Percentiles rank a stretch among this genome's conserved stretches.
phyloP scores from a whole-genome alignment of 1,140 invertebrate genomes.

The Drosophila lacteicornis region DNA sequence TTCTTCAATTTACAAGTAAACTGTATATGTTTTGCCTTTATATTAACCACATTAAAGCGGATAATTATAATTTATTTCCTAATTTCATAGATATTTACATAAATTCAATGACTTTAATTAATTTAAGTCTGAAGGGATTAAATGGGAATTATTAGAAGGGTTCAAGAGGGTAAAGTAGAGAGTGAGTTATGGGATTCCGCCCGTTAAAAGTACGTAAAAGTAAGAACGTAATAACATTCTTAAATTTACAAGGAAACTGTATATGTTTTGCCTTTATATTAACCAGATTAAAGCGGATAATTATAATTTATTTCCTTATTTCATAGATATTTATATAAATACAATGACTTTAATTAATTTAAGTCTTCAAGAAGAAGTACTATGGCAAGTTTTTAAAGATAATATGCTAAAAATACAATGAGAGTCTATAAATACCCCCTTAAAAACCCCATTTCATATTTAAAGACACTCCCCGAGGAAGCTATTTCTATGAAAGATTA shows the following conservation, averaged over 20 bases:
- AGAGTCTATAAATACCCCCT: background rate
- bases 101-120: too few relatives aligned
- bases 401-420: background rate
- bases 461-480: background rate
- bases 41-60: background rate
- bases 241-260: background rate
- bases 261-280: background rate
- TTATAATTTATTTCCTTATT: too few relatives aligned
- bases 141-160: slow-evolving; percentile 4
- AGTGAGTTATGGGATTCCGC: too few relatives aligned
- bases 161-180: background rate
- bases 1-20: background rate
- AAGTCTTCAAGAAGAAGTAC: too few relatives aligned
- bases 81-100: background rate
- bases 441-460: background rate
- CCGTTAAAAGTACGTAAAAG: too few relatives aligned
- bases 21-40: background rate
- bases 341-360: too few relatives aligned
- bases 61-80: too few relatives aligned
- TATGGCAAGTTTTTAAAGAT: background rate
- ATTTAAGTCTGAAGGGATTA: slow-evolving; percentile 1
- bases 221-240: background rate
- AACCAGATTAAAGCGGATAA: too few relatives aligned
- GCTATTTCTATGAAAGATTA: background rate
- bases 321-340: background rate